Conservation (phyloP, 2,113 vertebrate genomes). For the Rhodinocichla rosea region DNA sequence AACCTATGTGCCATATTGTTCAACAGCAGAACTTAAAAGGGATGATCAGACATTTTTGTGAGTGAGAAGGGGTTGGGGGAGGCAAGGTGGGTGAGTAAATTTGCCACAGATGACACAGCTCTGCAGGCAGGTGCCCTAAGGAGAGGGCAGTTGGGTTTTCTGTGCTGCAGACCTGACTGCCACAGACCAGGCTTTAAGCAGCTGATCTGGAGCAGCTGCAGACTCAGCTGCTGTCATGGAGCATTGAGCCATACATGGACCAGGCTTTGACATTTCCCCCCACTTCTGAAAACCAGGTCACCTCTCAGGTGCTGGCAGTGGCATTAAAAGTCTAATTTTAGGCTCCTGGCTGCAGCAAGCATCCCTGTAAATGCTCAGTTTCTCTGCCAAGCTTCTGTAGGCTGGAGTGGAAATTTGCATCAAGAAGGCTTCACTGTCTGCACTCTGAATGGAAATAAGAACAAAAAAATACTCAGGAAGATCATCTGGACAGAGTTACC, state of each 20-base stretch:
- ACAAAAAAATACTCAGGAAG: neutral
- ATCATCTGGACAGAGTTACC: neutral
- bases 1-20: neutral
- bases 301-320: neutral
- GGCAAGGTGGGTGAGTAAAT: neutral
- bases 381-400: slow-evolving; percentile 15
- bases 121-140: neutral
- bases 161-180: neutral
- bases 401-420: slow-evolving; percentile 10
- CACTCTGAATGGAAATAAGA: neutral
- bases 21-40: neutral
- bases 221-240: neutral
- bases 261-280: neutral
- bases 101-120: neutral
- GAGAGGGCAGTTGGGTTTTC: neutral
- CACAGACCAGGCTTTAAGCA: neutral
- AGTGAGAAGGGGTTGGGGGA: neutral
- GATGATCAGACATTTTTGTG: neutral
- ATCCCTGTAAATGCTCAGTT: neutral
- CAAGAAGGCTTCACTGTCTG: neutral
- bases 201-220: neutral
- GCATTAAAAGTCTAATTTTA: slow-evolving; percentile 32
- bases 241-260: neutral
- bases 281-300: slow-evolving; percentile 19
- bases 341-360: neutral